These are phyloP conservation scores for Monodelphis domestica DNA, from an alignment of 2,797 vertebrate genomes.

Conservation along the genomic window DNA sequence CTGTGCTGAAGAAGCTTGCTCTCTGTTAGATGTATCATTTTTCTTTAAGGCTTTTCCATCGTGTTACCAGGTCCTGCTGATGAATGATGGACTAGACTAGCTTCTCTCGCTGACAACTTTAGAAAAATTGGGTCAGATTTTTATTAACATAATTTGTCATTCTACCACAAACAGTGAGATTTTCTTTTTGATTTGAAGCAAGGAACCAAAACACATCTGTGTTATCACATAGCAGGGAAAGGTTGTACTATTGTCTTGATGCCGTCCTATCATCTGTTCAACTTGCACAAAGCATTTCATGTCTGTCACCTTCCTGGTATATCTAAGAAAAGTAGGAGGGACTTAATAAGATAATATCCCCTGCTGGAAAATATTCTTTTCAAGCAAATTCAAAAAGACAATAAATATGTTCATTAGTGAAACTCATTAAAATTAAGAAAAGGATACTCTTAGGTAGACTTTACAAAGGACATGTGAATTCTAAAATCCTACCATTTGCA, in stretches of 20 bases:
- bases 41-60: conserved; percentile 43
- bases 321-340: conserved; percentile 20
- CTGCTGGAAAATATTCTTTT: conserved; percentile 1
- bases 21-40: conserved; percentile 11
- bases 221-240: not conserved
- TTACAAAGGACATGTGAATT: not conserved
- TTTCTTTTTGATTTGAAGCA: not conserved
- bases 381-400: conserved; percentile 28
- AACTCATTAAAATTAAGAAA: conserved; percentile 51
- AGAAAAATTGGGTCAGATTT: conserved; percentile 8
- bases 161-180: conserved; percentile 48
- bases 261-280: not conserved
- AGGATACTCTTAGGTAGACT: conserved; percentile 35
- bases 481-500: not conserved
- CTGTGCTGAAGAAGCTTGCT: conserved; percentile 47
- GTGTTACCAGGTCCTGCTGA: conserved; percentile 32
- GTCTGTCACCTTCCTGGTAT: not conserved
- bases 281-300: accelerated
- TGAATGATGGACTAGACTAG: conserved; percentile 1
- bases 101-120: conserved; percentile 8
- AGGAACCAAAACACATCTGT: not conserved
- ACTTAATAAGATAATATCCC: not conserved
- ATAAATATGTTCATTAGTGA: not conserved
- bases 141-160: conserved; percentile 65
- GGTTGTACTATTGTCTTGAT: not conserved